Evolutionary conservation across 2,797 vertebrate species (phyloP), one percentile per base, ranked within the genome.

Genomic region (Pogonophryne albipinna): DNA sequence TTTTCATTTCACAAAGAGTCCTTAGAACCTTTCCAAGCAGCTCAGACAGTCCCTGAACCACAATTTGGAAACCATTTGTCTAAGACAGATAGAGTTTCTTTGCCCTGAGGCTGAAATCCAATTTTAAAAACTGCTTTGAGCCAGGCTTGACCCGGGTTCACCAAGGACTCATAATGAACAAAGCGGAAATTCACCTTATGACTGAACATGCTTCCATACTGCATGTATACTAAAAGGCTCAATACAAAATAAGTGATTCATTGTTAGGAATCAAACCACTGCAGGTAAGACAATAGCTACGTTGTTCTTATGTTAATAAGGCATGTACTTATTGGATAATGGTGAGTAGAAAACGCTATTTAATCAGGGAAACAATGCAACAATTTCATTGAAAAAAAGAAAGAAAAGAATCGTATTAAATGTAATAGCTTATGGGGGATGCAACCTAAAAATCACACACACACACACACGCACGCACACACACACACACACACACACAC

Each of bases 31-130:
- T 41, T 23, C n/a, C 41, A 10, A 38, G 71, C 47, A 56, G 16
- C 68, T 46, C 45, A 66, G 49, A 45, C 34, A 4, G 59, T 42
- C 61, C 64, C 50, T 57, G 55, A 42, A 49, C 34, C 14, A 50
- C 44, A 53, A 58, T 70, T 50, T 66, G 42, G 38, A 44, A 71
- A n/a, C 27, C 15, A 63, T 60, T 74, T 52, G 27, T 73, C 65
- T 16, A 10, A 61, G 13, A 4, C 31, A 62, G 57, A 79, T 66
- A 45, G 51, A 85, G 64, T 11, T 17, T 10, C 55, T 76, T 62
- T 75, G 20, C 41, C 52, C 8, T 7, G 34, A 38, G 34, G 34
- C 55, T 63, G 66, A 83, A 82, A 83, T 57, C 56, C 51, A 74
- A 53, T 71, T 80, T 51, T 23, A 15, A 53, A 41, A 74, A 56